Percentiles rank a stretch among this genome's conserved stretches.
These are phyloP conservation scores for Phrynocephalus versicolor DNA, from an alignment of 2,113 vertebrate species.

Conservation along the genomic window DNA sequence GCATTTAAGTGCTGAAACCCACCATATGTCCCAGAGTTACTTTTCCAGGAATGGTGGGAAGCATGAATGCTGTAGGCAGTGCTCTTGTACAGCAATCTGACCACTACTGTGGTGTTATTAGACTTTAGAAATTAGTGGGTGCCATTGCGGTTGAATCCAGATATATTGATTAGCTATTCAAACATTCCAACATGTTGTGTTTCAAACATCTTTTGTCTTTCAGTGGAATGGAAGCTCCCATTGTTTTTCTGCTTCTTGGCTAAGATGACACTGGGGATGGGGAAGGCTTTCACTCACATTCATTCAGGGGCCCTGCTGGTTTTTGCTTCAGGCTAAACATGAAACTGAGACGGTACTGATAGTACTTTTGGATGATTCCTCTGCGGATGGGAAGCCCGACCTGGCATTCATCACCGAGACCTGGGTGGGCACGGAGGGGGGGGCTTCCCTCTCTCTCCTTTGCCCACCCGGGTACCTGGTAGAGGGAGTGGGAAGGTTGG, in stretches of 20 bases:
- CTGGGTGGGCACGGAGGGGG: no score
- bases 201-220: neutral
- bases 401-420: no score
- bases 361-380: neutral
- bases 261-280: neutral
- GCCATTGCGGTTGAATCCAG: no score
- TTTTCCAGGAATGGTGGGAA: neutral
- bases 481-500: no score
- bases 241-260: neutral
- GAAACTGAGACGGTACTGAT: neutral
- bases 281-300: neutral
- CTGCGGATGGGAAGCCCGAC: no score
- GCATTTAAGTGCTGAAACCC: neutral
- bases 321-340: slow-evolving; percentile 14
- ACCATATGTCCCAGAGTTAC: neutral
- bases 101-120: no score
- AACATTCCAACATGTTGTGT: no score
- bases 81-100: neutral
- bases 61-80: neutral
- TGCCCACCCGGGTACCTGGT: no score
- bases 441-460: no score
- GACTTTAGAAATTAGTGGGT: no score
- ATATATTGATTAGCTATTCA: no score
- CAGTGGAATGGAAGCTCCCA: neutral
- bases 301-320: neutral